Evolutionary conservation across 2,113 vertebrate species (phyloP), one percentile per base, ranked within the genome.

Genomic region (Ornithorhynchus anatinus): DNA sequence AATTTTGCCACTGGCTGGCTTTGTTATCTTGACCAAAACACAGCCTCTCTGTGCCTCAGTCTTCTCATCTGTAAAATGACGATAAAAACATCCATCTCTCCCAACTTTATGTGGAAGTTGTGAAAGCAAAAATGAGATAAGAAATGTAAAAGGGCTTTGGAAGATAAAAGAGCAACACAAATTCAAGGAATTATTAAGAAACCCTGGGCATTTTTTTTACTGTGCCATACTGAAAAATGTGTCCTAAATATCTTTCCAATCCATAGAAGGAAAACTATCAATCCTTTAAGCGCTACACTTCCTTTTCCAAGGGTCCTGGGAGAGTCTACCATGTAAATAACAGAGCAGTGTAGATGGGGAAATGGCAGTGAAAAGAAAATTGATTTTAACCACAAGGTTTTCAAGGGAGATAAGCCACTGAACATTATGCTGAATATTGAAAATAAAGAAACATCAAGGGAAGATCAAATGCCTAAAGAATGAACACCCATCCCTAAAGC

Each of bases 171-270:
- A n/a, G n/a, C n/a, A n/a, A n/a, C n/a, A n/a, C n/a, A n/a, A n/a
- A n/a, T n/a, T n/a, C n/a, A n/a, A n/a, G n/a, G n/a, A n/a, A n/a
- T n/a, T n/a, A n/a, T n/a, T n/a, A n/a, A n/a, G n/a, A n/a, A n/a
- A n/a, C n/a, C n/a, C n/a, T n/a, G n/a, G n/a, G n/a, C n/a, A n/a
- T n/a, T 16, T 9, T n/a, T 39, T 17, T 7, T 51, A 0, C 5
- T 15, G 37, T 39, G 69, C 58, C 32, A 45, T 59, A 50, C 40
- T 4, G 1, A 74, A 45, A 62, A 67, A 42, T 0, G 61, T 50
- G 1, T 52, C 10, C 8, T 61, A 80, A 79, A 52, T 36, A 69
- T 59, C 39, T 77, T 69, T 4, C 5, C 75, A 2, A 39, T 69
- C 22, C 61, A 69, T 12, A 35, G 25, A 19, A 57, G 29, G 4